These are phyloP conservation scores for Salvelinus alpinus DNA, from an alignment of 2,113 vertebrate species.

Conservation along the genomic window DNA sequence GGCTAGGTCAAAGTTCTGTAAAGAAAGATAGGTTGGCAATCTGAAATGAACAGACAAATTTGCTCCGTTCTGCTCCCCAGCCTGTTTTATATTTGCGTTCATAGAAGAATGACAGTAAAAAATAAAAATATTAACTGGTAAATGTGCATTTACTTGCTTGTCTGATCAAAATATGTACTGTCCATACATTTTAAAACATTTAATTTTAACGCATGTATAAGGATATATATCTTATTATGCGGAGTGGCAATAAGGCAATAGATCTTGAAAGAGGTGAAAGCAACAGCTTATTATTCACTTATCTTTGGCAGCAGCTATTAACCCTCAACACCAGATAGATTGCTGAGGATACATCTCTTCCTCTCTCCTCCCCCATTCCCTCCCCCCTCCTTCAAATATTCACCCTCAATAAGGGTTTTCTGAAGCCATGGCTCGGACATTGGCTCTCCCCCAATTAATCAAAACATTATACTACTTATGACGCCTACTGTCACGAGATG, in stretches of 20 bases:
- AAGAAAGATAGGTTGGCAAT: slow-evolving; percentile 66
- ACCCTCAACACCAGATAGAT: slow-evolving; percentile 95
- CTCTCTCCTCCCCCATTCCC: too few relatives aligned
- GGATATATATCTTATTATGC: too few relatives aligned
- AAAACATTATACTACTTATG: slow-evolving; percentile 1
- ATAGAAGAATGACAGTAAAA: neutral
- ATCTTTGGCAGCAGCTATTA: slow-evolving; percentile 98
- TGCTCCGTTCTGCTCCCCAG: slow-evolving; percentile 27
- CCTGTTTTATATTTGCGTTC: slow-evolving; percentile 32
- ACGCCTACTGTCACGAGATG: slow-evolving; percentile 37
- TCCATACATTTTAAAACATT: too few relatives aligned
- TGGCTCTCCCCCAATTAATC: neutral
- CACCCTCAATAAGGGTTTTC: slow-evolving; percentile 8
- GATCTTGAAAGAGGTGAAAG: slow-evolving; percentile 87
- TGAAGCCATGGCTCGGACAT: neutral
- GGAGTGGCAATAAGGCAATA: slow-evolving; percentile 71
- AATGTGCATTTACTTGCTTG: too few relatives aligned
- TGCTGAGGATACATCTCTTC: slow-evolving; percentile 69
- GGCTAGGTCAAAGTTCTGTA: slow-evolving; percentile 50
- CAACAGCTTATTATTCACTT: slow-evolving; percentile 99
- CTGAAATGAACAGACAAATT: slow-evolving; percentile 47
- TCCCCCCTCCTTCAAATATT: slow-evolving; percentile 32
- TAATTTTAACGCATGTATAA: too few relatives aligned
- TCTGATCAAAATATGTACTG: too few relatives aligned
- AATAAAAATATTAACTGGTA: too few relatives aligned